Evolutionary conservation across 1,140 invertebrate genomes (phyloP).

Genomic region (Choristoneura fumiferana): DNA sequence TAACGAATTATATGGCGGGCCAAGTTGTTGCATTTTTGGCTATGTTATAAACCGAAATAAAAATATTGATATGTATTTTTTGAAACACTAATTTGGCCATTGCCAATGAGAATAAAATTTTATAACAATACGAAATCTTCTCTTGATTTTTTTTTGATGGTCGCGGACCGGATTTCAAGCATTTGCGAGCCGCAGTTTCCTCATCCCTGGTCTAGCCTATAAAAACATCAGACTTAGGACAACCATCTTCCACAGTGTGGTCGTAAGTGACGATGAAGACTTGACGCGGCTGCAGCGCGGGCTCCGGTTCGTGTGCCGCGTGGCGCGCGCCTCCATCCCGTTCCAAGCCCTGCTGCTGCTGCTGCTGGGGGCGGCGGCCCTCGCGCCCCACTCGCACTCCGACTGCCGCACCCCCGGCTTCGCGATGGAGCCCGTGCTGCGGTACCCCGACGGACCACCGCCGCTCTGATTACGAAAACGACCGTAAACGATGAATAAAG

Average conservation of each 20-base stretch:
- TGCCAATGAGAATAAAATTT: too few relatives aligned
- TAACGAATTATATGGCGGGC: too few relatives aligned
- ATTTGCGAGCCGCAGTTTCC: too few relatives aligned
- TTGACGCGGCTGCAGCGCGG: conserved; percentile 83
- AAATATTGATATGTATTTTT: too few relatives aligned
- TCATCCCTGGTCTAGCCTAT: too few relatives aligned
- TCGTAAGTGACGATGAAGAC: conserved; percentile 45
- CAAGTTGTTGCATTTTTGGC: too few relatives aligned
- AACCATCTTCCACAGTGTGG: conserved; percentile 24
- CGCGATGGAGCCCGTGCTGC: conserved; percentile 89
- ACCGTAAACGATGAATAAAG: conserved; percentile 22
- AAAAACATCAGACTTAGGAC: too few relatives aligned
- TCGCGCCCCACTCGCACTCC: conserved; percentile 91
- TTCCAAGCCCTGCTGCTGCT: conserved; percentile 94
- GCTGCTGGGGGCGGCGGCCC: conserved; percentile 91
- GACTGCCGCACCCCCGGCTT: conserved; percentile 91
- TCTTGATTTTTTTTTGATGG: too few relatives aligned
- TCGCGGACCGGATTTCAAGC: too few relatives aligned
- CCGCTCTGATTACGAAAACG: conserved; percentile 82
- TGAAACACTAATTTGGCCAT: too few relatives aligned
- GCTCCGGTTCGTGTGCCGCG: conserved; percentile 90
- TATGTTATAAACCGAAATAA: too few relatives aligned
- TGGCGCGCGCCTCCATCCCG: conserved; percentile 92
- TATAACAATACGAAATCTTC: too few relatives aligned
- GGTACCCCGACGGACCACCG: conserved; percentile 93